A percentile compares a stretch with the other conserved stretches of the same genome.
phyloP scores from a whole-genome alignment of 2,113 vertebrate species.

The Suricata suricatta region DNA sequence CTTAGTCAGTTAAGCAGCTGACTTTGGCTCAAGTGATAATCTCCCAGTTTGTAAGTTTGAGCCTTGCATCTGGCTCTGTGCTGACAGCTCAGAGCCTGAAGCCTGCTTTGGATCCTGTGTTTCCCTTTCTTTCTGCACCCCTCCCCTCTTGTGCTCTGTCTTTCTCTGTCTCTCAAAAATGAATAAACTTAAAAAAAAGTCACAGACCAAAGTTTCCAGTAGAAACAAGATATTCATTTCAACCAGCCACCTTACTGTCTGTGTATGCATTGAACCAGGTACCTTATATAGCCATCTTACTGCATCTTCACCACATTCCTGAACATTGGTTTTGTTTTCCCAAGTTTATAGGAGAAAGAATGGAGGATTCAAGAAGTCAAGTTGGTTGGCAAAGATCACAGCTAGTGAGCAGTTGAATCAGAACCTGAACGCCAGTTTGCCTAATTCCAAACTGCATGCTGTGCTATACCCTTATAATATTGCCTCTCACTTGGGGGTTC shows the following conservation, averaged over 20 bases:
- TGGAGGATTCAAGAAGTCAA: constrained; percentile 30
- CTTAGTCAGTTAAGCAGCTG: too few species aligned
- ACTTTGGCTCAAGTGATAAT: too few species aligned
- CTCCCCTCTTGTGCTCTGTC: too few species aligned
- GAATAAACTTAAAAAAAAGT: neutral
- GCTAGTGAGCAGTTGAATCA: neutral
- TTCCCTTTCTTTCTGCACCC: too few species aligned
- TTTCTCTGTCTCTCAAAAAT: too few species aligned
- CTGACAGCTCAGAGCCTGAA: too few species aligned
- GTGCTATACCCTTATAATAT: neutral
- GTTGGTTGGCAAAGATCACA: neutral
- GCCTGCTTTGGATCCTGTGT: too few species aligned
- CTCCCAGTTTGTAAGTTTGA: too few species aligned
- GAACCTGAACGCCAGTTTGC: neutral
- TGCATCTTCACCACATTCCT: neutral
- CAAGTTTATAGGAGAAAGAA: constrained; percentile 4
- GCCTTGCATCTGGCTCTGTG: too few species aligned
- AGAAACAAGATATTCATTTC: neutral
- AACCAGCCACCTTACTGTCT: neutral
- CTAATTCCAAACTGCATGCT: constrained; percentile 3
- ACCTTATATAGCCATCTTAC: neutral
- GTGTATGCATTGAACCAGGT: neutral
- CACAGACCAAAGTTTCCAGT: constrained; percentile 1
- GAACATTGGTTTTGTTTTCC: constrained; percentile 15
- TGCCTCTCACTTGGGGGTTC: neutral